Percentiles rank a stretch among this genome's conserved stretches.
Conservation (phyloP, 2,888 invertebrate species). For the Callosobruchus maculatus region DNA sequence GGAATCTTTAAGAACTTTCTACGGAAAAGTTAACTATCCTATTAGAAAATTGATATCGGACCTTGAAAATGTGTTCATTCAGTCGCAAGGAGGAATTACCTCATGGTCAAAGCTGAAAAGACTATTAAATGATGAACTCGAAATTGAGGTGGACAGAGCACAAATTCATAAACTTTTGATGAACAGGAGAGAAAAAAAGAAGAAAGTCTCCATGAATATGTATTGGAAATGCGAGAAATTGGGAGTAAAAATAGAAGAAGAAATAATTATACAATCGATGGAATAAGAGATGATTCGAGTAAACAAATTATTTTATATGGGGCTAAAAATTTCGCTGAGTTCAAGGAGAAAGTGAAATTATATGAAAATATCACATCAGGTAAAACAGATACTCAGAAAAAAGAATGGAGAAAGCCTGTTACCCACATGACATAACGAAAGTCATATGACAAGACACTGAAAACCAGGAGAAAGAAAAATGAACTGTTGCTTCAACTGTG, state of each 20-base stretch:
- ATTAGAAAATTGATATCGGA: background rate
- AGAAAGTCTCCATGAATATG: too few species aligned
- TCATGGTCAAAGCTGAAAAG: too few species aligned
- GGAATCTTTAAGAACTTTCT: background rate
- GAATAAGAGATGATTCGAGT: background rate
- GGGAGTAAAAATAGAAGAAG: too few species aligned
- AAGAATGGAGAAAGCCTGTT: too few species aligned
- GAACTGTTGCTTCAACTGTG: conserved; percentile 1
- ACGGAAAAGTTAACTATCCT: background rate
- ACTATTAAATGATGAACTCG: too few species aligned
- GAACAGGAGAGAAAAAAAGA: too few species aligned
- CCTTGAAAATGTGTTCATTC: background rate
- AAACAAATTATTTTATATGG: background rate
- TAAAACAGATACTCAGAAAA: background rate
- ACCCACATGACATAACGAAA: too few species aligned
- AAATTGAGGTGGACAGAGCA: too few species aligned
- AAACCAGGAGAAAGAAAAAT: background rate
- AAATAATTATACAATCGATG: too few species aligned
- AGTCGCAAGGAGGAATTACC: background rate
- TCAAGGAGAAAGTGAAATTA: too few species aligned
- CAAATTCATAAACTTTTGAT: too few species aligned
- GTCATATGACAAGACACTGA: background rate
- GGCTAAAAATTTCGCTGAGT: background rate
- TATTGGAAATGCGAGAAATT: too few species aligned
- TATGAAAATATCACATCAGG: background rate